Evolutionary conservation across 2,113 vertebrate genomes (phyloP).

Genomic region (Asarcornis scutulata): DNA sequence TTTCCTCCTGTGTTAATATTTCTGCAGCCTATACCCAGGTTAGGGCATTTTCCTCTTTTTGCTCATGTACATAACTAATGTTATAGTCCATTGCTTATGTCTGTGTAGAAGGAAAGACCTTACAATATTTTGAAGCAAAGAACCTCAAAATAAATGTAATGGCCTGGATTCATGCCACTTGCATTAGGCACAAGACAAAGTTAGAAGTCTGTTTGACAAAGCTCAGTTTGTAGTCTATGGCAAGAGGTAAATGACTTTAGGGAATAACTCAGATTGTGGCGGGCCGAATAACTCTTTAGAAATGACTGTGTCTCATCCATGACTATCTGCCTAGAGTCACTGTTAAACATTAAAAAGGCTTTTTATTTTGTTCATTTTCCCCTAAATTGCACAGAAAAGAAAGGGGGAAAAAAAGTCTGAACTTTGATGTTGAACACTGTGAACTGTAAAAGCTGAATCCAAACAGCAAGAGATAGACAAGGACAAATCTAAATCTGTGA

Average conservation of each 20-base stretch:
- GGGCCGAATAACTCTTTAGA: not conserved
- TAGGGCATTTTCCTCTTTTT: not conserved
- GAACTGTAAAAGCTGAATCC: conserved; percentile 21
- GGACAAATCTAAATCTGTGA: not conserved
- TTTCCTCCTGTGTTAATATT: not conserved
- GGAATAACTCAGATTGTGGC: not conserved
- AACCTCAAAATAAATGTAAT: not conserved
- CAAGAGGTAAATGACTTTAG: not conserved
- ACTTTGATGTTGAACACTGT: conserved; percentile 24
- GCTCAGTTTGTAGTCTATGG: not conserved
- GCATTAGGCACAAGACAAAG: not conserved
- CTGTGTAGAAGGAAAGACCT: not conserved
- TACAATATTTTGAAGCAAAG: not conserved
- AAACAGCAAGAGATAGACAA: not conserved
- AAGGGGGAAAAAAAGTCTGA: not conserved
- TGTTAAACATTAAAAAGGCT: not conserved
- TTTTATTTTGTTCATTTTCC: conserved; percentile 15
- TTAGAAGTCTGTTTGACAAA: not conserved
- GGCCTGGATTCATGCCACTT: not conserved
- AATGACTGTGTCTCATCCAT: not conserved
- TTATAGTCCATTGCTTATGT: not conserved
- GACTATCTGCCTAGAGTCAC: not conserved
- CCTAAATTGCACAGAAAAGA: not conserved
- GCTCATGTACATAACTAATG: not conserved
- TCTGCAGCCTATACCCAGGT: not conserved